Evolutionary conservation across 2,888 invertebrate species (phyloP).

Genomic region (Amblyjoppa proteus): DNA sequence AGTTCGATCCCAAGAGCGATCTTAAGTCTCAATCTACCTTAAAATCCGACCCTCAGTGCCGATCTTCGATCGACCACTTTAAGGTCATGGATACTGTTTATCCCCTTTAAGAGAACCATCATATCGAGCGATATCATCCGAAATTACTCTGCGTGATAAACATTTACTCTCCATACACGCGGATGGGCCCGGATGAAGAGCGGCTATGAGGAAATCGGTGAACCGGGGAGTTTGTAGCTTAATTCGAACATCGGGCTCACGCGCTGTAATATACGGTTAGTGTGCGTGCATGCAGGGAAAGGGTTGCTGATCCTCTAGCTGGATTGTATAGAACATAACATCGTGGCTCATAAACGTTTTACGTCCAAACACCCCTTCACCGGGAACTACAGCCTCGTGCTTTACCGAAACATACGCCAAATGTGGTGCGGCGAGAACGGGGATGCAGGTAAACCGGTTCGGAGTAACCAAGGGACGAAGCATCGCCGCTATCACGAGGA

Average conservation of each 20-base stretch:
- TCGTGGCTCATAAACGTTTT: constrained; percentile 75
- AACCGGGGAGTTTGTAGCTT: constrained; percentile 57
- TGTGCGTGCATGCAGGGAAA: constrained; percentile 15
- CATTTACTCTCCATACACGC: not conserved
- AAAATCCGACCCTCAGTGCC: no score
- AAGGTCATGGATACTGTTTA: no score
- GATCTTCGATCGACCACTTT: no score
- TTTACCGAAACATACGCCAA: constrained; percentile 39
- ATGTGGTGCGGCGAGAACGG: constrained; percentile 50
- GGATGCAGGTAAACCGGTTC: constrained; percentile 46
- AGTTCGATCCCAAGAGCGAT: no score
- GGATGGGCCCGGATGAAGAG: not conserved
- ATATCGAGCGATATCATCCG: no score
- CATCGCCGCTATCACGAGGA: constrained; percentile 35
- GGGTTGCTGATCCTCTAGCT: constrained; percentile 31
- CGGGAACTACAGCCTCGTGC: constrained; percentile 42
- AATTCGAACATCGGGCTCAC: constrained; percentile 66
- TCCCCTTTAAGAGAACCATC: no score
- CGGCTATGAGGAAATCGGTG: constrained; percentile 35
- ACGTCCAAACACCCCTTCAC: constrained; percentile 68
- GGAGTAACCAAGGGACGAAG: constrained; percentile 23
- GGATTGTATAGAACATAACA: constrained; percentile 40
- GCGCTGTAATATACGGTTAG: constrained; percentile 49
- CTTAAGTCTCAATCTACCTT: no score
- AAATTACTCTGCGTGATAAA: not conserved